Conservation (phyloP, 2,888 invertebrate genomes). For the Adelphocoris suturalis region DNA sequence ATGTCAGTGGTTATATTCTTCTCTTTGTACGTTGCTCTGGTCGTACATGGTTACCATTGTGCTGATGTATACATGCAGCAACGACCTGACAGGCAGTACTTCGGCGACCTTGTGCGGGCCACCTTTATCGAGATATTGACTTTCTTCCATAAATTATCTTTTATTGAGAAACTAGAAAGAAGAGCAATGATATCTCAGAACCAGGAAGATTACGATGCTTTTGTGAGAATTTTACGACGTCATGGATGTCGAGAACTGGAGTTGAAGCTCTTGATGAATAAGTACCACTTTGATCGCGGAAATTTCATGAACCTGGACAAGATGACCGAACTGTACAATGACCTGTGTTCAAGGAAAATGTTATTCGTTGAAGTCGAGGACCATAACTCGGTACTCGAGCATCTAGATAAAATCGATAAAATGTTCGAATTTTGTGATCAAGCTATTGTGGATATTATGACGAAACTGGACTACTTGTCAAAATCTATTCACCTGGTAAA, state of each 20-base stretch:
- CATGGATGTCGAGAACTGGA: slow-evolving; percentile 41
- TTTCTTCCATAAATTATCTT: not conserved
- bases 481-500: too few relatives aligned
- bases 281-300: slow-evolving; percentile 18
- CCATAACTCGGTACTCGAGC: slow-evolving; percentile 19
- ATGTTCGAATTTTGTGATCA: slow-evolving; percentile 29
- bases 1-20: not conserved
- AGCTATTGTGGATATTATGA: slow-evolving; percentile 23
- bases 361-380: slow-evolving; percentile 46
- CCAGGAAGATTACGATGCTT: slow-evolving; percentile 44
- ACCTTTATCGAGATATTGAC: not conserved
- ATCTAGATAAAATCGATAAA: slow-evolving; percentile 30
- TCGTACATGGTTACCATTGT: slow-evolving; percentile 41
- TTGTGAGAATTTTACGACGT: slow-evolving; percentile 37
- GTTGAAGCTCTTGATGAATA: not conserved
- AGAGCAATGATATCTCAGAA: not conserved
- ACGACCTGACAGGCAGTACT: not conserved
- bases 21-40: not conserved
- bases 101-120: not conserved
- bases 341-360: slow-evolving; percentile 15
- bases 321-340: slow-evolving; percentile 47
- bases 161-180: not conserved
- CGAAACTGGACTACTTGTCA: not conserved
- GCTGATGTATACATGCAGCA: not conserved
- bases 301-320: slow-evolving; percentile 3